These are phyloP conservation scores for Ibycter americanus DNA, from an alignment of 2,797 vertebrate species.

Conservation along the genomic window DNA sequence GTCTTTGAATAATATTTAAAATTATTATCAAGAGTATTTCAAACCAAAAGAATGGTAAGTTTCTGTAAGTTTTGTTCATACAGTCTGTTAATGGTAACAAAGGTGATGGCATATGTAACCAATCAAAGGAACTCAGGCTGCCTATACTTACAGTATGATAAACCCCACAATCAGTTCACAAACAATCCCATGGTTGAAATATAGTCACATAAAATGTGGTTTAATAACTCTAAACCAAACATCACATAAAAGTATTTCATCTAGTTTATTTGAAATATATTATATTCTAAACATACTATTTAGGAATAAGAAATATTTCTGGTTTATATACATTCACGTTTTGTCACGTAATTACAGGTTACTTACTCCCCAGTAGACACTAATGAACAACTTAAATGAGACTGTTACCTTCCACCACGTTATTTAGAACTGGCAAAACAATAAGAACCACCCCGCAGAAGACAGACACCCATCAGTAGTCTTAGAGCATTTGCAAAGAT, in stretches of 20 bases:
- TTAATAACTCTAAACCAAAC: background rate
- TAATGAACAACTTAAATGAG: background rate
- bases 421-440: background rate
- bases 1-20: background rate
- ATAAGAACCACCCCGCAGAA: background rate
- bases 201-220: background rate
- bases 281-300: background rate
- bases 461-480: background rate
- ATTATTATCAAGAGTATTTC: background rate
- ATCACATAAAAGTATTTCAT: background rate
- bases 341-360: background rate
- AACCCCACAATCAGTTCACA: background rate
- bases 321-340: background rate
- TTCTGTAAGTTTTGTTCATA: background rate
- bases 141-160: background rate
- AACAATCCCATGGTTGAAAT: background rate
- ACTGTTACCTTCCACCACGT: background rate
- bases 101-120: background rate
- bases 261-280: background rate
- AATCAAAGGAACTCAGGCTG: constrained; percentile 13
- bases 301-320: background rate
- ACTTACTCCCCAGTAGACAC: background rate
- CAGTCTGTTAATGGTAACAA: background rate
- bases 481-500: background rate
- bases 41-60: background rate